Evolutionary conservation across 2,113 vertebrate genomes (phyloP), one percentile per base, ranked within the genome.

Genomic region (Pica pica): DNA sequence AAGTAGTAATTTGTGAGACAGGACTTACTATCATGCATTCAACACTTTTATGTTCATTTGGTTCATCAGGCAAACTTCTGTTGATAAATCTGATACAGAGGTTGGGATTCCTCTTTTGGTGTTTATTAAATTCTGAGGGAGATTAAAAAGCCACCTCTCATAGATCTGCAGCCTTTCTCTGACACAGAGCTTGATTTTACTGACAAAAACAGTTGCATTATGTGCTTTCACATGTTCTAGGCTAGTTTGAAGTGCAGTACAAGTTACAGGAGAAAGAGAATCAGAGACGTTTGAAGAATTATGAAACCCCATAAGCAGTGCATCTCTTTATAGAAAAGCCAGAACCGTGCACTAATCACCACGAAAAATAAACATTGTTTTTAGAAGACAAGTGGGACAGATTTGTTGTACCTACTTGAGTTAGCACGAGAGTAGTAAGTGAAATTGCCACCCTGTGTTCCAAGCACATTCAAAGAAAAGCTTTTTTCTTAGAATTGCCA

Each of bases 281-380:
- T 19, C n/a, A 57, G 55, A 67, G 21, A 19, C 19, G 3, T 39
- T 30, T 67, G 61, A 85, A 41, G 42, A 85, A 49, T 61, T 69
- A 44, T 23, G 13, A 87, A 77, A 74, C 19, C 37, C 37, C 33
- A 52, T 44, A 63, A 59, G 15, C 35, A 47, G 21, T 65, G 18
- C 27, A 85, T 7, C 9, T 47, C 23, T 31, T 59, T 22, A 39
- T 47, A 47, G 47, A 84, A 75, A 50, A 55, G 20, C 16, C 9
- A 50, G 47, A 59, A 26, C 4, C 0, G 0, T 78, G 10, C 23
- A 18, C 22, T 68, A 47, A 60, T 52, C 68, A 27, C 46, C 28
- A 49, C 0, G 0, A 53, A 49, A 90, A 89, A 50, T 26, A 83
- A 83, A 30, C 9, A n/a, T 9, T 17, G 20, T 30, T 90, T 90